These are phyloP conservation scores for Sinelater perroti DNA, from an alignment of 2,888 invertebrate species.

Conservation along the genomic window DNA sequence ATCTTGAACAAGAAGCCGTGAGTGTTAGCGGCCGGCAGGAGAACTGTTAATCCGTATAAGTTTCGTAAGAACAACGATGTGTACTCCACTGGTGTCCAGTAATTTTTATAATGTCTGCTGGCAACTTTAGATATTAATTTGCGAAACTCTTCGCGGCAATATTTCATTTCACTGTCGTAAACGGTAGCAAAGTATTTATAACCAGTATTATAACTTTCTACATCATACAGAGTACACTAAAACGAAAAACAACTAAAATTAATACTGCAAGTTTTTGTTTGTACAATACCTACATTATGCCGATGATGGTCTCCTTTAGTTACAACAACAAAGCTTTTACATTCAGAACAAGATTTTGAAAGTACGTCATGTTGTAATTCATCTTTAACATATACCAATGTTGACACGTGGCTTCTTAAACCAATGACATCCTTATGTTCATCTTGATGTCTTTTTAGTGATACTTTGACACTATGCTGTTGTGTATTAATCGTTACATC, in stretches of 20 bases:
- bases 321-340: constrained; percentile 50
- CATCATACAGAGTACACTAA: constrained; percentile 38
- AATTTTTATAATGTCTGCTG: constrained; percentile 27
- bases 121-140: constrained; percentile 26
- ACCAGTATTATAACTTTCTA: constrained; percentile 38
- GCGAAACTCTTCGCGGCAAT: constrained; percentile 12
- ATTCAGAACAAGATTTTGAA: constrained; percentile 51
- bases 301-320: constrained; percentile 49
- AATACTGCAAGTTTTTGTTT: constrained; percentile 26
- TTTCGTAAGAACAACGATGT: constrained; percentile 28
- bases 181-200: constrained; percentile 4
- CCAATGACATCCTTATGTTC: constrained; percentile 49
- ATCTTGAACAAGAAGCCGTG: constrained; percentile 37
- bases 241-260: constrained; percentile 35
- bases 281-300: constrained; percentile 46
- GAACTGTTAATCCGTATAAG: constrained; percentile 14
- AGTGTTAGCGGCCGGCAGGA: constrained; percentile 36
- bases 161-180: constrained; percentile 41
- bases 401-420: constrained; percentile 50
- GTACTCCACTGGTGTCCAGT: constrained; percentile 30
- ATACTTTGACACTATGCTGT: constrained; percentile 51
- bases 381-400: constrained; percentile 53
- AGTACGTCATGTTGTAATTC: constrained; percentile 48
- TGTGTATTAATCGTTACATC: constrained; percentile 48
- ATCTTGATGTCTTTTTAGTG: constrained; percentile 49